A percentile compares a stretch with the other conserved stretches of the same genome.
These are phyloP conservation scores for Linnaemya tessellans DNA, from an alignment of 2,888 invertebrate species.

Conservation along the genomic window DNA sequence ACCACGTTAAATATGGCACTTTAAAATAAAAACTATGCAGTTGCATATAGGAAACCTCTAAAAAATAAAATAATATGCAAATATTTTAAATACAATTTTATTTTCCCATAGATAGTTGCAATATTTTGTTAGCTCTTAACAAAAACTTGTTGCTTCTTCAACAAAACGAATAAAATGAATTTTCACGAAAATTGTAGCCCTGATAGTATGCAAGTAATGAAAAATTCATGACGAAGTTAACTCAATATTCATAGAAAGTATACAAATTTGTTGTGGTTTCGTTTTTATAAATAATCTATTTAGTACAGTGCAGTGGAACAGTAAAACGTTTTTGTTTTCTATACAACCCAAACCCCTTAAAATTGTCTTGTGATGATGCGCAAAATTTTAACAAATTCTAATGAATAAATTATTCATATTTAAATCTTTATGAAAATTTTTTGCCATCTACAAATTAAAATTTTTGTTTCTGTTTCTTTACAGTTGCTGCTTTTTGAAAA, in stretches of 20 bases:
- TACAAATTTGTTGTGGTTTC: not conserved
- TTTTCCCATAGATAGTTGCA: too few species aligned
- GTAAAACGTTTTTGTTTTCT: not conserved
- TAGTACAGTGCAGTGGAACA: not conserved
- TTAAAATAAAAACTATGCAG: too few species aligned
- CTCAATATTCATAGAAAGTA: not conserved
- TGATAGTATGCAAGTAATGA: not conserved
- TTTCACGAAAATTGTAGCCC: too few species aligned
- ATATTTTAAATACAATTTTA: too few species aligned
- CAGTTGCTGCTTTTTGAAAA: slow-evolving; percentile 46
- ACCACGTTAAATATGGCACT: too few species aligned
- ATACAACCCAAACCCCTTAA: not conserved
- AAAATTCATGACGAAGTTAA: slow-evolving; percentile 10
- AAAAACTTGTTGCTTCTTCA: too few species aligned
- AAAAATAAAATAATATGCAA: too few species aligned
- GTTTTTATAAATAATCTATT: not conserved
- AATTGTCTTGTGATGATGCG: not conserved
- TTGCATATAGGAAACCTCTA: too few species aligned
- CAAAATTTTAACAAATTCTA: too few species aligned
- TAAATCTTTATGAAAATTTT: not conserved
- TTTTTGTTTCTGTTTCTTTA: slow-evolving; percentile 13
- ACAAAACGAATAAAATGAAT: too few species aligned
- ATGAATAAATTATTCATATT: not conserved
- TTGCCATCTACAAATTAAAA: not conserved
- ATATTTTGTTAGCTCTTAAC: too few species aligned